Evolutionary conservation across 2,113 vertebrate species (phyloP).

Genomic region (Scartelaos histophorus): DNA sequence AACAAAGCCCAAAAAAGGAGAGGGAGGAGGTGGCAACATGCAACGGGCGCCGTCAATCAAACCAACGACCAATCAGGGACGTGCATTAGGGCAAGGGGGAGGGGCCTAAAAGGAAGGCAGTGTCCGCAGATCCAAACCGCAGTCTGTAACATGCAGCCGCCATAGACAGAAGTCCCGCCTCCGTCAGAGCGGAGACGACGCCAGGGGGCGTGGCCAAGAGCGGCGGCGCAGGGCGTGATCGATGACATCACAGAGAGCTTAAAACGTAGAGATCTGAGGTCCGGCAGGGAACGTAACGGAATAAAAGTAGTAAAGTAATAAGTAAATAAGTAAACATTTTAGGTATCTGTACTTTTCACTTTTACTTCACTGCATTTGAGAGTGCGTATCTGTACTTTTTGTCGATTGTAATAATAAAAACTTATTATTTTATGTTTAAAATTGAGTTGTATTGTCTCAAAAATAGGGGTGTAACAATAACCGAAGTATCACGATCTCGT

Average conservation of each 20-base stretch:
- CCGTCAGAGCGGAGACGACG: neutral
- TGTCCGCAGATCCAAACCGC: conserved; percentile 13
- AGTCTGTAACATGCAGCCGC: conserved; percentile 81
- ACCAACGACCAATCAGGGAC: conserved; percentile 87
- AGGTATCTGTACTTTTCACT: too few species aligned
- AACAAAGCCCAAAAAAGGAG: conserved; percentile 50
- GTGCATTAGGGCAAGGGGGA: conserved; percentile 79
- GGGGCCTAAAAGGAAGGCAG: conserved; percentile 4
- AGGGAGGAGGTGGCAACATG: conserved; percentile 83
- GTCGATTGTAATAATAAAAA: too few species aligned
- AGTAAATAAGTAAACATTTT: too few species aligned
- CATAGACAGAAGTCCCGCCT: conserved; percentile 68
- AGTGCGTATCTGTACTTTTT: too few species aligned
- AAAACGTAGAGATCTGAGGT: neutral
- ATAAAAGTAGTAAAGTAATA: too few species aligned
- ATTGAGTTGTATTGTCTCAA: too few species aligned
- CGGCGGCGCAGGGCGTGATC: neutral
- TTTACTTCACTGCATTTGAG: too few species aligned
- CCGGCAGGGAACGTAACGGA: too few species aligned
- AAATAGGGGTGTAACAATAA: too few species aligned
- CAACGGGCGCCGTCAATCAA: conserved; percentile 91
- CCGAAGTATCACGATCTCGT: too few species aligned
- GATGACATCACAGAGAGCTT: neutral
- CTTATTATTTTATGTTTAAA: too few species aligned
- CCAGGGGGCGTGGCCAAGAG: neutral